phyloP scores from a whole-genome alignment of 1,140 invertebrate genomes.

The Pseudomyrmex flavicornis region DNA sequence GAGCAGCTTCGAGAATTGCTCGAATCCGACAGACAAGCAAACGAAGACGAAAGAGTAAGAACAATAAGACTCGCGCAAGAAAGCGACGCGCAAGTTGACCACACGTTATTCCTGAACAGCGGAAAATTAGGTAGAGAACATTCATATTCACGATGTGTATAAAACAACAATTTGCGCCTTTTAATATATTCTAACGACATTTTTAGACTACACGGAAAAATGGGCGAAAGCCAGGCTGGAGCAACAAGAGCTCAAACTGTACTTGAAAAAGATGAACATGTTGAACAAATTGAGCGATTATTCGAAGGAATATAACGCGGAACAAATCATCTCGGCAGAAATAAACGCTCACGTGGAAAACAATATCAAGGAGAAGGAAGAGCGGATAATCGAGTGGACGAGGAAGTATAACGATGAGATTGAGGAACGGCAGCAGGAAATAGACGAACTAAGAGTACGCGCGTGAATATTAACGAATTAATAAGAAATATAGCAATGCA shows the following conservation, averaged over 20 bases:
- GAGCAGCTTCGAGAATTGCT: conserved; percentile 51
- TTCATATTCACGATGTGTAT: neutral
- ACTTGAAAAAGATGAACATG: conserved; percentile 62
- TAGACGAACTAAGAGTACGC: conserved; percentile 74
- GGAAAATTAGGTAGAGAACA: conserved; percentile 61
- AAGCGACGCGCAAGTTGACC: conserved; percentile 26
- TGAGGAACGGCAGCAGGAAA: conserved; percentile 70
- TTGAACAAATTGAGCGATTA: conserved; percentile 61
- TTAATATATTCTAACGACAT: neutral
- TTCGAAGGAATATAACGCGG: conserved; percentile 52
- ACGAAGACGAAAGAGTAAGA: neutral
- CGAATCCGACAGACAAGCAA: conserved; percentile 32
- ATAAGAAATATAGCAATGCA: neutral
- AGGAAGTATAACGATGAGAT: conserved; percentile 73
- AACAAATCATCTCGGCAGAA: conserved; percentile 71
- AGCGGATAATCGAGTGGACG: conserved; percentile 72
- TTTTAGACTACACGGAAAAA: conserved; percentile 62
- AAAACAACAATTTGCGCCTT: neutral
- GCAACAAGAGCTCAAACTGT: conserved; percentile 65
- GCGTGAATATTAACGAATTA: neutral
- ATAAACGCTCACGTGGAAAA: conserved; percentile 60
- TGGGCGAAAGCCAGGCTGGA: conserved; percentile 75
- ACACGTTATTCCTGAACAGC: conserved; percentile 53
- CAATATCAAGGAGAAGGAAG: conserved; percentile 69
- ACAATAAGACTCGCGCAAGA: conserved; percentile 37